Conservation (phyloP, 2,888 invertebrate species). For the Parnassius apollo region DNA sequence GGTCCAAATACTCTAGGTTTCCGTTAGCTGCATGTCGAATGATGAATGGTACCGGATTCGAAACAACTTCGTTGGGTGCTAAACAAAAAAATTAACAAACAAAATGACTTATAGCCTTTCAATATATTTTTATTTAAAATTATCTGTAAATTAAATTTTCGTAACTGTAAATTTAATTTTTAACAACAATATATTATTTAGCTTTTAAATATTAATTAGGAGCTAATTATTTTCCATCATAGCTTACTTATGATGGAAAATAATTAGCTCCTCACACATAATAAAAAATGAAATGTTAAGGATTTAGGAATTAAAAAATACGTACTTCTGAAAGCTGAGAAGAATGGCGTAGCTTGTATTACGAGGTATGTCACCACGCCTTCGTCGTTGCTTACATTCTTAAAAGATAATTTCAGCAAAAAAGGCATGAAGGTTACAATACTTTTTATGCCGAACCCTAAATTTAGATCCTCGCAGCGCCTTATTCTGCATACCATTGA, state of each 20-base stretch:
- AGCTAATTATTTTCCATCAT: too few relatives aligned
- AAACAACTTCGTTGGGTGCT: constrained; percentile 56
- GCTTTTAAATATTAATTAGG: too few relatives aligned
- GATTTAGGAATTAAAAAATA: constrained; percentile 17
- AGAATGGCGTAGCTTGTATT: constrained; percentile 87
- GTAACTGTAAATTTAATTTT: too few relatives aligned
- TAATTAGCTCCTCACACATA: too few relatives aligned
- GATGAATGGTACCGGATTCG: constrained; percentile 84
- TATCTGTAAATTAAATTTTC: too few relatives aligned
- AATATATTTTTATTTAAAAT: too few relatives aligned
- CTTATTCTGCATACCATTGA: constrained; percentile 78
- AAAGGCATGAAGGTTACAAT: constrained; percentile 86
- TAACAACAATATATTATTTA: too few relatives aligned
- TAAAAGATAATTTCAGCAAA: constrained; percentile 85
- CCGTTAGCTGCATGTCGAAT: constrained; percentile 91
- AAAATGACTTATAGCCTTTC: too few relatives aligned
- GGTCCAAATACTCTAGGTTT: constrained; percentile 88
- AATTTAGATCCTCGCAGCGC: constrained; percentile 82
- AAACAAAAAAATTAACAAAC: constrained; percentile 1
- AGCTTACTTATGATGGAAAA: too few relatives aligned
- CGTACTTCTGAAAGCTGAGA: constrained; percentile 89
- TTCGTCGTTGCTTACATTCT: constrained; percentile 79
- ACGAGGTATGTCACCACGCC: constrained; percentile 82
- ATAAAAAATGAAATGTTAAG: too few relatives aligned
- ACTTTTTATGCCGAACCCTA: constrained; percentile 83